phyloP scores from a whole-genome alignment of 2,797 vertebrate genomes.

The Hozukius guyotensis region DNA sequence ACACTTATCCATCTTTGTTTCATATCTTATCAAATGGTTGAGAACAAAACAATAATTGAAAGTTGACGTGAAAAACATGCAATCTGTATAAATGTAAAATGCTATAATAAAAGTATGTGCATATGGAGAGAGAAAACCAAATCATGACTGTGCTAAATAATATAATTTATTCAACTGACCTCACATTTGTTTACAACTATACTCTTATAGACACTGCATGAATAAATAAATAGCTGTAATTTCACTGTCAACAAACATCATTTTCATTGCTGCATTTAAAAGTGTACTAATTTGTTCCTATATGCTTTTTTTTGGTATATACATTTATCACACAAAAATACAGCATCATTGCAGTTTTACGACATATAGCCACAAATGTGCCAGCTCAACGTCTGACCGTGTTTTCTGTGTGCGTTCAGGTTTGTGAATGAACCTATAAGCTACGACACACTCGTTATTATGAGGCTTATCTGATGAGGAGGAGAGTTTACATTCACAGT shows the following conservation, averaged over 20 bases:
- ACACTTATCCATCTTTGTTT: background rate
- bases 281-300: constrained; percentile 61
- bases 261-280: constrained; percentile 67
- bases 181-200: constrained; percentile 73
- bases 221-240: constrained; percentile 72
- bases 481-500: constrained; percentile 69
- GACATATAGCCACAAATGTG: constrained; percentile 79
- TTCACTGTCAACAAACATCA: constrained; percentile 64
- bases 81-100: background rate
- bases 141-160: constrained; percentile 70
- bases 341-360: constrained; percentile 70
- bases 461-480: constrained; percentile 39
- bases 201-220: constrained; percentile 72
- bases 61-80: background rate
- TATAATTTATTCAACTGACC: constrained; percentile 80
- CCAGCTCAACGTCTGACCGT: constrained; percentile 41
- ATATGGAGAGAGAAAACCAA: constrained; percentile 43
- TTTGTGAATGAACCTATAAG: constrained; percentile 42
- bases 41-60: background rate
- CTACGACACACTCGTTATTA: constrained; percentile 27
- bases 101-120: background rate
- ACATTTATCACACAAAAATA: constrained; percentile 82
- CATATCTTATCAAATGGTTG: background rate
- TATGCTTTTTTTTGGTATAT: constrained; percentile 53
- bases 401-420: constrained; percentile 34